Evolutionary conservation across 2,888 invertebrate genomes (phyloP), one percentile per base, ranked within the genome.

Genomic region (Steinernema carpocapsae): DNA sequence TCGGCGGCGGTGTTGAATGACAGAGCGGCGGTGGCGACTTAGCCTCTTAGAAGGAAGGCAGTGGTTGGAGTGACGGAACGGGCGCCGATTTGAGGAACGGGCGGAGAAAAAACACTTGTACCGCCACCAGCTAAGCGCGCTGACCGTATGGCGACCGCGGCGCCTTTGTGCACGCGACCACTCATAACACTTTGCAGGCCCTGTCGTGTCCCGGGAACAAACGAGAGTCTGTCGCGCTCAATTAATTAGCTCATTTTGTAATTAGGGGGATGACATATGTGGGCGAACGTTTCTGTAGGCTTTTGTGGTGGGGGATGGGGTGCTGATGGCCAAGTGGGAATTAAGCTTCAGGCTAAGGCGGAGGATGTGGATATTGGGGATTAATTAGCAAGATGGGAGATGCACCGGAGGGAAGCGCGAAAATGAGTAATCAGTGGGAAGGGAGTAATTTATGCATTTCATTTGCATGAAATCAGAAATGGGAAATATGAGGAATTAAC

Each of bases 171-270:
- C 17, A 10, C 37, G 3, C 10, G 37, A 6, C 4, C 37, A 37
- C 37, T 37, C 37, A 37, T 37, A 37, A 37, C 37, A 10, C 4
- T 37, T 37, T 10, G 37, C 37, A 10, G n/a, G n/a, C n/a, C n/a
- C 10, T 10, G 37, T 37, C 37, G 37, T 37, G 37, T 37, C 37
- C 10, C 37, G 37, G 37, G 10, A 37, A 37, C 37, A 37, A 37
- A 37, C 37, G 37, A 37, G 37, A 32, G 32, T 19, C 56, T 56
- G 56, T 64, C 64, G 17, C 64, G 64, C 64, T 64, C 64, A 29
- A 64, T 64, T 64, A 64, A 64, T 64, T 64, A 64, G 37, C 64
- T 64, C 64, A 64, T 64, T 64, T 64, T 32, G 64, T 64, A 64
- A 64, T 64, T 64, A 64, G 64, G 17, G 64, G 64, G 64, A 64